Evolutionary conservation across 2,888 invertebrate species (phyloP), one percentile per base, ranked within the genome.

Genomic region (Antheraea assamensis): DNA sequence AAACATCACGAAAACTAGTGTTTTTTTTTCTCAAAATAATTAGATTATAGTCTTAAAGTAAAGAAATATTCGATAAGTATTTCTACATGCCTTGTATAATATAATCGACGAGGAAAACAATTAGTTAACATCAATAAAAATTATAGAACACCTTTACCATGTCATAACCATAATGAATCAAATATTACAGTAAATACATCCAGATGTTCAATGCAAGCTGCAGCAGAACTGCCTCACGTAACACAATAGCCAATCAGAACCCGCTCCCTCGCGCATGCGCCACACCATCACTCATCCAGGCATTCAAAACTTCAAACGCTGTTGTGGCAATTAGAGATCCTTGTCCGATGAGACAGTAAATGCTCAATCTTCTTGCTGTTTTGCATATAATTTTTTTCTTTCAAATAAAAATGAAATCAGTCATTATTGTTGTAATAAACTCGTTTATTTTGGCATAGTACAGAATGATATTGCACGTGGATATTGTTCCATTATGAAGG

Each of bases 201-300:
- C 71, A 71, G 71, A 74, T 74, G 74, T 42, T 68, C 42, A 70
- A 21, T 64, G 79, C 88, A 90, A 90, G 91, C 88, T 91, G 90
- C 85, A 79, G 70, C 52, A 31, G 81, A 78, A 76, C n/a, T 35
- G 47, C 68, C 76, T 77, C 73, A 49, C 61, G 30, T 30, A 49
- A 21, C 76, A 93, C 93, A 93, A 93, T 92, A 80, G 85, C 88
- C 90, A 93, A 93, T 93, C 92, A 92, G 81, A 83, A 80, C 81
- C 76, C 80, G 80, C 81, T 79, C 83, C 74, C 74, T 76, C 75
- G 84, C 84, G 83, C 87, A 81, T 81, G 86, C 85, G 83, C 78
- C 71, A 47, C 7, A 35, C 71, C 76, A 82, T 81, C 80, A 78
- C 75, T 83, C 82, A 81, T 82, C 83, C 76, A 84, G 82, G 7